Percentiles rank a stretch among this genome's conserved stretches.
Conservation (phyloP, 2,888 invertebrate species). For the Platynereis dumerilii region DNA sequence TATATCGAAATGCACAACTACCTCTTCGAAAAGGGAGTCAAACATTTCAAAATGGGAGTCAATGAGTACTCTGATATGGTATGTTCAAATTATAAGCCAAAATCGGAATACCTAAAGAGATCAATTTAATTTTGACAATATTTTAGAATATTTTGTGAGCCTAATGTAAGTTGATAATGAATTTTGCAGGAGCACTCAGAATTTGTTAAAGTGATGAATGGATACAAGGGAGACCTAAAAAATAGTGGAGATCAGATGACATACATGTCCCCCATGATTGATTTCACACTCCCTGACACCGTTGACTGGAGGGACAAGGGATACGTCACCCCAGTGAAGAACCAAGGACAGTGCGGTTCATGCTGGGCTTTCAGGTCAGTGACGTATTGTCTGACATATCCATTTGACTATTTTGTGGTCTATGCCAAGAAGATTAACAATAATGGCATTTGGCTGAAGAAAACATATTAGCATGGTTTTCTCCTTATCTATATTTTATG, state of each 20-base stretch:
- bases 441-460: too few relatives aligned
- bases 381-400: too few relatives aligned
- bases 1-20: constrained; percentile 49
- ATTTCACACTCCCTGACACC: constrained; percentile 34
- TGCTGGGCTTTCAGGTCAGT: constrained; percentile 79
- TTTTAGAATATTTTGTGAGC: too few relatives aligned
- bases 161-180: too few relatives aligned
- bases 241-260: constrained; percentile 8
- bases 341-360: constrained; percentile 76
- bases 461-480: too few relatives aligned
- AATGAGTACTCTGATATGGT: constrained; percentile 42
- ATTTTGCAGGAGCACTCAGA: constrained; percentile 27
- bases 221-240: constrained; percentile 14
- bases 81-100: too few relatives aligned
- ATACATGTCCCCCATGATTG: constrained; percentile 28
- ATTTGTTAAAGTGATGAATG: constrained; percentile 33
- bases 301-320: constrained; percentile 53
- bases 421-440: too few relatives aligned
- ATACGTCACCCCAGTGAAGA: constrained; percentile 52
- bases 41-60: constrained; percentile 47
- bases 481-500: too few relatives aligned
- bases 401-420: too few relatives aligned
- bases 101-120: too few relatives aligned
- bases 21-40: constrained; percentile 46
- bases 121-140: too few relatives aligned